These are phyloP conservation scores for Craseonycteris thonglongyai DNA, from an alignment of 2,113 vertebrate species.

Conservation along the genomic window DNA sequence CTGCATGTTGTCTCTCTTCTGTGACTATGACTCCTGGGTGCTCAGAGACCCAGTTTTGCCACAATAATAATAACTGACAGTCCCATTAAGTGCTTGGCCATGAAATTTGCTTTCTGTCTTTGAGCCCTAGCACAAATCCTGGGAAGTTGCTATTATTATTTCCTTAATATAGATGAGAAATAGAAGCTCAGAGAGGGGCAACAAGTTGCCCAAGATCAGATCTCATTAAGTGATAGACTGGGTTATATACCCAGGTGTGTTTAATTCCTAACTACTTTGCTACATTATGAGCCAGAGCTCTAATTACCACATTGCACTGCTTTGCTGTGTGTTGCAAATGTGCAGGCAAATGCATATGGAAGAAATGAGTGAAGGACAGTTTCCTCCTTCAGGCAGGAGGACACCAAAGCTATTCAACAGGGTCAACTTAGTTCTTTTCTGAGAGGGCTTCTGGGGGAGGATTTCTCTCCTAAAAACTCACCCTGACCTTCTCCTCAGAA, in stretches of 20 bases:
- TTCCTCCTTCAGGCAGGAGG: not conserved
- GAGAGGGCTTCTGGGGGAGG: not conserved
- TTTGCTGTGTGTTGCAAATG: not conserved
- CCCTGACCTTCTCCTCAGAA: not conserved
- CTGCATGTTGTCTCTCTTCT: not conserved
- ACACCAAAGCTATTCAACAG: not conserved
- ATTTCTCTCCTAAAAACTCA: not conserved
- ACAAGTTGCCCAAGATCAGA: not conserved
- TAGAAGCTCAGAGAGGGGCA: not conserved
- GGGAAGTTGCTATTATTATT: not conserved
- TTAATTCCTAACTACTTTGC: not conserved
- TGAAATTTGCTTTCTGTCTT: not conserved
- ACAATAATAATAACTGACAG: not conserved
- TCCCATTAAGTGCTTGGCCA: not conserved
- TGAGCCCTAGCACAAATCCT: not conserved
- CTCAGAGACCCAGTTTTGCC: not conserved
- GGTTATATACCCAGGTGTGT: not conserved
- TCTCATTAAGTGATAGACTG: no score
- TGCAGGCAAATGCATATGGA: no score
- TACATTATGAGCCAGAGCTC: not conserved
- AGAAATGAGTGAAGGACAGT: not conserved
- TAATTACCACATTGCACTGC: fast-evolving
- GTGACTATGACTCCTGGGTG: not conserved
- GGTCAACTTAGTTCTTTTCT: not conserved
- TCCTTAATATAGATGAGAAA: not conserved